These are phyloP conservation scores for Buphagus erythrorhynchus DNA, from an alignment of 2,797 vertebrate genomes.

Conservation along the genomic window DNA sequence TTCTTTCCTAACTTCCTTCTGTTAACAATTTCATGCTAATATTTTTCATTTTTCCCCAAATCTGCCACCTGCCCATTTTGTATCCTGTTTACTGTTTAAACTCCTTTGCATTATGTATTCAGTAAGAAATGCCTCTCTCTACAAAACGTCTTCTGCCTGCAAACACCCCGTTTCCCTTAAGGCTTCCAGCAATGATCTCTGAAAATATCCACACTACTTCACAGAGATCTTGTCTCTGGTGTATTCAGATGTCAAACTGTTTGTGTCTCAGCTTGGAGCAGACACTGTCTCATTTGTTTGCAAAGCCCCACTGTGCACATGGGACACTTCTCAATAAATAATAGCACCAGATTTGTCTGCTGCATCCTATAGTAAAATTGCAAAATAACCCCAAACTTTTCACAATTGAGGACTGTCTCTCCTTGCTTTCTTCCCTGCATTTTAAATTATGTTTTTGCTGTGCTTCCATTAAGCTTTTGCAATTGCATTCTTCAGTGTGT, in stretches of 20 bases:
- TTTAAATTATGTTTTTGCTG: background rate
- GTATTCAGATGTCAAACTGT: conserved; percentile 71
- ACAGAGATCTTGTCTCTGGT: conserved; percentile 55
- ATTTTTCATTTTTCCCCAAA: background rate
- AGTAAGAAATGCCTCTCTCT: conserved; percentile 20
- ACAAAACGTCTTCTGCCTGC: conserved; percentile 33
- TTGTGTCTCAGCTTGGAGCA: conserved; percentile 61
- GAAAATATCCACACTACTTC: conserved; percentile 69
- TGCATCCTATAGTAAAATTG: conserved; percentile 31
- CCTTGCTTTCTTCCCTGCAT: background rate
- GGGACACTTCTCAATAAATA: conserved; percentile 60
- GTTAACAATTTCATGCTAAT: background rate
- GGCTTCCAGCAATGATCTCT: conserved; percentile 65
- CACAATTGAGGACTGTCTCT: background rate
- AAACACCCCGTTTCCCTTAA: conserved; percentile 47
- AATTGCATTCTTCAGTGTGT: background rate
- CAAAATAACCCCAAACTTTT: conserved; percentile 39
- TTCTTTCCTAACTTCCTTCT: background rate
- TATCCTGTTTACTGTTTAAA: conserved; percentile 9
- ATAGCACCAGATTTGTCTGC: conserved; percentile 6
- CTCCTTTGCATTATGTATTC: conserved; percentile 34
- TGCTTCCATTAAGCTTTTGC: background rate
- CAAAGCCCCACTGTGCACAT: conserved; percentile 46
- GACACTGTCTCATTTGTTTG: conserved; percentile 65
- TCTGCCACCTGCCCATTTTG: background rate